Base-by-base conservation (phyloP, 1,140 invertebrate genomes). In the Drosophila prosaltans region DNA sequence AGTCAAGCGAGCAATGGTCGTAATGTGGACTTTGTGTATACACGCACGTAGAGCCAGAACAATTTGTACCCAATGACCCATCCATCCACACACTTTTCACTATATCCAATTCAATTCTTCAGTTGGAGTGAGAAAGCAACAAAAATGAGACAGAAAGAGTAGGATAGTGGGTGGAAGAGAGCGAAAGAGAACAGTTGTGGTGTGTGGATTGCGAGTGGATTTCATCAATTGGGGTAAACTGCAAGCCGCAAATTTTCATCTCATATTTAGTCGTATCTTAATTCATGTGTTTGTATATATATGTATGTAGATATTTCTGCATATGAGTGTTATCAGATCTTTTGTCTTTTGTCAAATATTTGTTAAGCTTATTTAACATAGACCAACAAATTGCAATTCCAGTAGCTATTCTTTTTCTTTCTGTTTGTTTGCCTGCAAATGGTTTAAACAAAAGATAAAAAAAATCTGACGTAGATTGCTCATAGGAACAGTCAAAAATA, bases 1-100 rank as follows among this genome's bases (percentile, higher is more conserved):
- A 51, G 45, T 24, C 45, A 51, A 51, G 45, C 45, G 45, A 51
- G 45, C 21, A 51, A 51, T 26, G 45, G 70, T 45, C 54, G 30
- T 39, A 16, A 59, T 55, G 54, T 72, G 74, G 82, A 86, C 81
- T 85, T 78, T 85, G 81, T 71, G 75, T 70, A 48, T 62, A 69
- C 68, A 78, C 66, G 81, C 81, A 85, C 81, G 78, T 85, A 85
- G 63, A 70, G 45, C 45, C 45, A 48, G 45, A 48, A 48, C 16
- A 65, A 81, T 39, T 65, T 40, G 41, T 40, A 59, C 32, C 21
- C 62, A 26, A n/a, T 16, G 39, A 45, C 60, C 73, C 8, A 75
- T 74, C 72, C 73, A 68, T 36, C 32, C 61, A 48, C 45, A 72
- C 28, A 66, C 45, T 54, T 40, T 32, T 51, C 48, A 43, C 16